phyloP scores from a whole-genome alignment of 2,113 vertebrate genomes.

The Taurulus bubalis region DNA sequence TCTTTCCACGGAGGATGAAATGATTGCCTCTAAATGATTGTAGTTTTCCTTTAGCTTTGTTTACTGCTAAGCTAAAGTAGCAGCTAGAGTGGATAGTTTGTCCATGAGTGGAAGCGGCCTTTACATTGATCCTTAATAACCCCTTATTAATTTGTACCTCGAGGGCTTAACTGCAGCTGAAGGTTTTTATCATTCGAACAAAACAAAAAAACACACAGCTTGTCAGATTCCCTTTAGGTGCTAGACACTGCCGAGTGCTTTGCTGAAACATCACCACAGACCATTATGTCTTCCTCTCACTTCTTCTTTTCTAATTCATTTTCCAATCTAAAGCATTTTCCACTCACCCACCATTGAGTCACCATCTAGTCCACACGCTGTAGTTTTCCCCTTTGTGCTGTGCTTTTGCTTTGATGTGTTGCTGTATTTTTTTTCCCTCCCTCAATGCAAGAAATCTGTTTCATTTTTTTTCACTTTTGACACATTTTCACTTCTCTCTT shows the following conservation, averaged over 20 bases:
- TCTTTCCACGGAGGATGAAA: slow-evolving; percentile 51
- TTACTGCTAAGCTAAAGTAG: slow-evolving; percentile 34
- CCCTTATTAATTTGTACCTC: slow-evolving; percentile 51
- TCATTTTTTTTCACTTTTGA: slow-evolving; percentile 64
- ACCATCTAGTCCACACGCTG: slow-evolving; percentile 53
- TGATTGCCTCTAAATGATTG: slow-evolving; percentile 35
- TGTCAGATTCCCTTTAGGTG: slow-evolving; percentile 41
- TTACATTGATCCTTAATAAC: slow-evolving; percentile 50
- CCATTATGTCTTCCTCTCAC: slow-evolving; percentile 53
- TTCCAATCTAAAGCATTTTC: slow-evolving; percentile 63
- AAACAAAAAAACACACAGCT: slow-evolving; percentile 35
- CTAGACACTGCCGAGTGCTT: slow-evolving; percentile 41
- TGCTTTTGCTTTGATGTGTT: slow-evolving; percentile 73
- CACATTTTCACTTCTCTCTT: slow-evolving; percentile 78
- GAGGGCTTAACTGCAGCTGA: slow-evolving; percentile 42
- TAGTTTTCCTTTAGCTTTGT: slow-evolving; percentile 44
- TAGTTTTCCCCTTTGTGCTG: slow-evolving; percentile 63
- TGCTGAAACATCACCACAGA: slow-evolving; percentile 50
- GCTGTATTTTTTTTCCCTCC: slow-evolving; percentile 69
- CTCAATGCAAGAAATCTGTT: slow-evolving; percentile 82
- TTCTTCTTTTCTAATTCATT: slow-evolving; percentile 64
- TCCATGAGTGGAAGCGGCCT: slow-evolving; percentile 36
- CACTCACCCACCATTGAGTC: slow-evolving; percentile 65
- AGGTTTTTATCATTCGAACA: slow-evolving; percentile 32
- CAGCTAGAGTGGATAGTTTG: slow-evolving; percentile 24